phyloP scores from a whole-genome alignment of 2,797 vertebrate genomes.

The Chiloscyllium punctatum region DNA sequence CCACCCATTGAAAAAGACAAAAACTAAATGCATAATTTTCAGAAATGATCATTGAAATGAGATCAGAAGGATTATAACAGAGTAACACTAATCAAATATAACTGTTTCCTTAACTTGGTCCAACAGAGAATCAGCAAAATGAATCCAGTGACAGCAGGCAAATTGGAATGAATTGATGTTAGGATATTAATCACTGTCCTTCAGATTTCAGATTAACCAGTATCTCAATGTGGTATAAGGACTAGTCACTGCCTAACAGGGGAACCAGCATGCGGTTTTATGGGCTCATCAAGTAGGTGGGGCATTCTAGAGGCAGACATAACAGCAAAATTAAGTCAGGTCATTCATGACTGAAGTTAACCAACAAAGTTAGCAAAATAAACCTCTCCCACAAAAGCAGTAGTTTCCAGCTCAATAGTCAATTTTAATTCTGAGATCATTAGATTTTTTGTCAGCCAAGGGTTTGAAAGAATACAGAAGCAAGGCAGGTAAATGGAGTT shows the following conservation, averaged over 20 bases:
- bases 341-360: background rate
- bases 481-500: background rate
- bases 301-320: background rate
- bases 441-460: background rate
- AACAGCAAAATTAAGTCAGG: background rate
- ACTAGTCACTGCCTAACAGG: background rate
- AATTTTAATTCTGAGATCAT: background rate
- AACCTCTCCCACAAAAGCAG: background rate
- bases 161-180: background rate
- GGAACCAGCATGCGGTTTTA: background rate
- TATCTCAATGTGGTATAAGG: background rate
- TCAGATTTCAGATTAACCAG: background rate
- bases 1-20: background rate
- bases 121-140: background rate
- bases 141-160: background rate
- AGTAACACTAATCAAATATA: background rate
- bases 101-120: background rate
- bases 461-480: background rate
- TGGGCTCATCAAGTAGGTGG: background rate
- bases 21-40: background rate
- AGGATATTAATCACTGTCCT: background rate
- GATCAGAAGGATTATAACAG: background rate
- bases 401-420: background rate
- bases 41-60: conserved; percentile 4
- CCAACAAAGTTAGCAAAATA: background rate